Conservation (phyloP, 2,797 vertebrate species). For the Semotilus atromaculatus region DNA sequence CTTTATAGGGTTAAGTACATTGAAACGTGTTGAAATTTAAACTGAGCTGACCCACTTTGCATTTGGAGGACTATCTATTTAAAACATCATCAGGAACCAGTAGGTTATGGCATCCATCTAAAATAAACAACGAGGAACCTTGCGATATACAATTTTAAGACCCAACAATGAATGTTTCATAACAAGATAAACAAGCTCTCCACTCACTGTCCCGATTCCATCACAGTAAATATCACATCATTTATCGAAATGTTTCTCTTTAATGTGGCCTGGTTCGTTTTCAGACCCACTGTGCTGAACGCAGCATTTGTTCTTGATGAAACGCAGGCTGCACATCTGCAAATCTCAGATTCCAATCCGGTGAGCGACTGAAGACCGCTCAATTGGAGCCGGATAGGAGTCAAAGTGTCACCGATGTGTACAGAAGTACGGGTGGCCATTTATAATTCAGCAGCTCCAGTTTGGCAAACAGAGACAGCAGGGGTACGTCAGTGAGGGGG, state of each 20-base stretch:
- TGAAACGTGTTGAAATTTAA: background rate
- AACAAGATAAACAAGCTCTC: conserved; percentile 34
- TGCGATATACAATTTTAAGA: background rate
- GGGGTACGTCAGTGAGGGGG: conserved; percentile 41
- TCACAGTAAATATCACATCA: conserved; percentile 62
- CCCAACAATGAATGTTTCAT: conserved; percentile 67
- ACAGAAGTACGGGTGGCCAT: conserved; percentile 55
- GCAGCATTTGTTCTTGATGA: conserved; percentile 23
- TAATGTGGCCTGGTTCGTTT: conserved; percentile 17
- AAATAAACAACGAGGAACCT: background rate
- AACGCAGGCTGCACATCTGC: conserved; percentile 37
- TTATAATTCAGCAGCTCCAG: conserved; percentile 64
- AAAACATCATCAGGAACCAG: background rate
- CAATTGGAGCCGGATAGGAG: conserved; percentile 50
- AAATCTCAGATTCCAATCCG: conserved; percentile 24
- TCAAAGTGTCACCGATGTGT: conserved; percentile 46
- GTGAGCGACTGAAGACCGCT: conserved; percentile 45
- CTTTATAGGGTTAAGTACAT: background rate
- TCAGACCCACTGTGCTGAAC: background rate
- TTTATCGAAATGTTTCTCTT: conserved; percentile 60
- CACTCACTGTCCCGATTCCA: conserved; percentile 62
- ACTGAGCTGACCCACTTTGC: background rate
- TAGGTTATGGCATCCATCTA: background rate
- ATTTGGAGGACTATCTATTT: background rate
- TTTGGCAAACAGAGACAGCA: conserved; percentile 45